Conservation (phyloP, 2,113 vertebrate genomes). For the Percopsis transmontana region DNA sequence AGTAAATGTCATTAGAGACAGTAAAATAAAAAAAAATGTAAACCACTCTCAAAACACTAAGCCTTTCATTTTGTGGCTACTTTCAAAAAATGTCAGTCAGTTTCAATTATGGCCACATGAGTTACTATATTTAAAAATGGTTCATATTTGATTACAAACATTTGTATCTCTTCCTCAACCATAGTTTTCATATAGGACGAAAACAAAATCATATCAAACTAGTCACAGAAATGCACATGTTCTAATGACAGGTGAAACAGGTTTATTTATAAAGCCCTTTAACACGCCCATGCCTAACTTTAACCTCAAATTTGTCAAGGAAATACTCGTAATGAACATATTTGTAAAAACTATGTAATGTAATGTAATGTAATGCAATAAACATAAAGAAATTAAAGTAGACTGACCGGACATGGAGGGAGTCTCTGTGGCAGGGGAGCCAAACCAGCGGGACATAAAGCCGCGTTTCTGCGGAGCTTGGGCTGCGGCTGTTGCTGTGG, state of each 20-base stretch:
- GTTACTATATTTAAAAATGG: background rate
- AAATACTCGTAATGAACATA: too few relatives aligned
- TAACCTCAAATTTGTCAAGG: too few relatives aligned
- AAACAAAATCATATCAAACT: too few relatives aligned
- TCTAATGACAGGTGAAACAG: background rate
- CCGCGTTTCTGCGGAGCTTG: constrained; percentile 77
- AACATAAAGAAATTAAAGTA: too few relatives aligned
- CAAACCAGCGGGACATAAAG: constrained; percentile 92
- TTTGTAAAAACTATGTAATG: too few relatives aligned
- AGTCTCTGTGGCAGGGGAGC: constrained; percentile 68
- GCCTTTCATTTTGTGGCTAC: background rate
- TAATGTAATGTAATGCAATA: too few relatives aligned
- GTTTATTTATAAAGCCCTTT: too few relatives aligned
- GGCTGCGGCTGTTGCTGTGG: background rate
- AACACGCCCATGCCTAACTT: too few relatives aligned
- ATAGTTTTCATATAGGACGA: too few relatives aligned
- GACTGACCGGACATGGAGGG: constrained; percentile 79
- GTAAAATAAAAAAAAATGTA: too few relatives aligned
- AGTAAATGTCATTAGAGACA: too few relatives aligned
- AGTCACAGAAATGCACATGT: background rate
- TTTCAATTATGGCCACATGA: background rate
- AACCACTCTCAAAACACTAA: too few relatives aligned
- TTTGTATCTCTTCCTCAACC: background rate
- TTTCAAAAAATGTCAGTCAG: background rate
- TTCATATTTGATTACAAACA: background rate